phyloP scores from a whole-genome alignment of 1,140 invertebrate species.

The Probaryconus sp. region DNA sequence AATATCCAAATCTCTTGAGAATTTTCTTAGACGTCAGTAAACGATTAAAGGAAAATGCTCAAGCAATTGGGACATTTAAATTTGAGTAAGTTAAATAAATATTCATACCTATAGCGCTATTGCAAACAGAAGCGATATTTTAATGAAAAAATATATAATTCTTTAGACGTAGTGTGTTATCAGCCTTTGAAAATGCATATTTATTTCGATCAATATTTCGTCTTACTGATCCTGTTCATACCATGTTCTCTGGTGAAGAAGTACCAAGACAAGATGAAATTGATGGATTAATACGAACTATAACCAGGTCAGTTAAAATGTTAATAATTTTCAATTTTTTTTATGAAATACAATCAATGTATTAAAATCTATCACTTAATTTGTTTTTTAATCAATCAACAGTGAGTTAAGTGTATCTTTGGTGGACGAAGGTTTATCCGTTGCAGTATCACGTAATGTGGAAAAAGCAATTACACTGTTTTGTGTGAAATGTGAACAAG shows the following conservation, averaged over 20 bases:
- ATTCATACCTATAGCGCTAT: background rate
- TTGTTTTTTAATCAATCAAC: conserved; percentile 61
- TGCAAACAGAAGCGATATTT: conserved; percentile 3
- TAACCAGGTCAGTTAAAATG: conserved; percentile 80
- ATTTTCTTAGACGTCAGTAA: conserved; percentile 83
- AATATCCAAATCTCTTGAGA: conserved; percentile 91
- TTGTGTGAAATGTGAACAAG: conserved; percentile 88
- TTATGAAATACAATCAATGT: no score
- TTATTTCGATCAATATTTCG: conserved; percentile 89
- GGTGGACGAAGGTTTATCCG: conserved; percentile 84
- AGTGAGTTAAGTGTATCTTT: conserved; percentile 88
- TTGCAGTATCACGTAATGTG: conserved; percentile 86
- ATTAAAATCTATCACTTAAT: no score
- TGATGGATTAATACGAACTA: conserved; percentile 83
- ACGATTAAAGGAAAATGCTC: conserved; percentile 77
- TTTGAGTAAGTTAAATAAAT: conserved; percentile 65
- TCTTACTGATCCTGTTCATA: conserved; percentile 90
- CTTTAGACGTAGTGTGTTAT: conserved; percentile 77
- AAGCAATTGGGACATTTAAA: conserved; percentile 69
- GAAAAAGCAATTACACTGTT: conserved; percentile 88
- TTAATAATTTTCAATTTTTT: no score
- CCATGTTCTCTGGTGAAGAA: conserved; percentile 85
- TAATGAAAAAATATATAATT: conserved; percentile 23
- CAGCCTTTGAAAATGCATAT: conserved; percentile 91
- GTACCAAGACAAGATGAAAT: conserved; percentile 83